Evolutionary conservation across 1,140 invertebrate species (phyloP).

Genomic region (Stenopsyche tienmushanensis): DNA sequence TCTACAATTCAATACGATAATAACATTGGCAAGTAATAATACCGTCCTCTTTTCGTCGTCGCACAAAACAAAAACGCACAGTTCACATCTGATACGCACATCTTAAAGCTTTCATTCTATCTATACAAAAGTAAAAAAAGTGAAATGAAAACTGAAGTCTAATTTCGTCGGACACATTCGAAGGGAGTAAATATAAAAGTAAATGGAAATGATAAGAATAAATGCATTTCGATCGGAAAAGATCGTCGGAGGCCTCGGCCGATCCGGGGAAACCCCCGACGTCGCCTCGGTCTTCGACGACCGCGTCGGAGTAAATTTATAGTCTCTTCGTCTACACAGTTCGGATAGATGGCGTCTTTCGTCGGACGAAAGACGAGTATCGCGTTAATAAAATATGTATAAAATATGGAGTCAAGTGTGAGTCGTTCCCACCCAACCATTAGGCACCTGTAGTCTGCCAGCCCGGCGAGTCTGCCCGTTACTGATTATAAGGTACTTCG

Average conservation of each 20-base stretch:
- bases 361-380: constrained; percentile 34
- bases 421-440: constrained; percentile 39
- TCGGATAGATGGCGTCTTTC: constrained; percentile 13
- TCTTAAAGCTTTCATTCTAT: constrained; percentile 42
- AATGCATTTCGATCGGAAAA: constrained; percentile 23
- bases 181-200: no score
- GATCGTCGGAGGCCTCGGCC: not conserved
- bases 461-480: constrained; percentile 28
- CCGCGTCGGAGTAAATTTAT: not conserved
- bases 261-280: no score
- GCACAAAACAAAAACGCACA: constrained; percentile 27
- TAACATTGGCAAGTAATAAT: constrained; percentile 43
- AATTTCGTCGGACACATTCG: no score
- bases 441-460: constrained; percentile 40
- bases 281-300: not conserved
- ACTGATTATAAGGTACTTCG: constrained; percentile 38
- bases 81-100: constrained; percentile 39
- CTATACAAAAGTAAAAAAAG: constrained; percentile 35
- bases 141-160: not conserved
- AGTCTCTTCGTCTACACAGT: constrained; percentile 23
- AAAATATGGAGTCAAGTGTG: constrained; percentile 42
- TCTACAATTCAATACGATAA: constrained; percentile 33
- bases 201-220: constrained; percentile 35
- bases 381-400: constrained; percentile 41
- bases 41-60: constrained; percentile 37